Base-by-base conservation (phyloP, 2,797 vertebrate species). In the Poliocrania exsul region DNA sequence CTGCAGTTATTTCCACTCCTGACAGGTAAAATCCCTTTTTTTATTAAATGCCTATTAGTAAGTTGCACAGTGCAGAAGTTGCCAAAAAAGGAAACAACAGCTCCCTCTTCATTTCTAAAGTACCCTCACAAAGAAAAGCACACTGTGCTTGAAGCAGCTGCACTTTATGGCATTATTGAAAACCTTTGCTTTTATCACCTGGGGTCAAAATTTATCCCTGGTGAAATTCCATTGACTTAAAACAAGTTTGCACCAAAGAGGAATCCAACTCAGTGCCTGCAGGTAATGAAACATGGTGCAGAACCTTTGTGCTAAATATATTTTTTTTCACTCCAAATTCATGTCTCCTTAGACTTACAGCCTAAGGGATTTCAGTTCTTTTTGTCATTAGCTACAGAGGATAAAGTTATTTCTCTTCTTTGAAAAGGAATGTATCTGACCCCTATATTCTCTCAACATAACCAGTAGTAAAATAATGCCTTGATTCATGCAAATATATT, bases 1-100 rank as follows among this genome's bases (percentile, higher is more conserved):
- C 88, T 86, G 84, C 64, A 38, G 20, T 74, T 85, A 44, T 92
- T 88, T 84, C 58, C 57, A 91, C 16, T 18, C 33, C n/a, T 82
- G 67, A 92, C 84, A 92, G 84, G n/a, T 74, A 95, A 90, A 94
- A 92, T 85, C 49, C 81, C 67, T 62, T 82, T 80, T 77, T 92
- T 77, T 87, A 93, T 93, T 87, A 91, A 81, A 31, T 57, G 42
- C 57, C 49, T 88, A 62, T 81, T 95, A 95, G 46, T 46, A 73
- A 87, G 35, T 47, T 65, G 56, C 31, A 62, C 20, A 67, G 42
- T 2, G 4, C 18, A 38, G 57, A 23, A 86, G 50, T 29, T 88
- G 79, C 75, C 92, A 94, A 94, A 78, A 38, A 73, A 40, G 25
- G 31, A 44, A 95, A 92, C 67, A 93, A 95, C 42, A 91, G 33